These are phyloP conservation scores for Isoperla grammatica DNA, from an alignment of 2,888 invertebrate genomes.

Conservation along the genomic window DNA sequence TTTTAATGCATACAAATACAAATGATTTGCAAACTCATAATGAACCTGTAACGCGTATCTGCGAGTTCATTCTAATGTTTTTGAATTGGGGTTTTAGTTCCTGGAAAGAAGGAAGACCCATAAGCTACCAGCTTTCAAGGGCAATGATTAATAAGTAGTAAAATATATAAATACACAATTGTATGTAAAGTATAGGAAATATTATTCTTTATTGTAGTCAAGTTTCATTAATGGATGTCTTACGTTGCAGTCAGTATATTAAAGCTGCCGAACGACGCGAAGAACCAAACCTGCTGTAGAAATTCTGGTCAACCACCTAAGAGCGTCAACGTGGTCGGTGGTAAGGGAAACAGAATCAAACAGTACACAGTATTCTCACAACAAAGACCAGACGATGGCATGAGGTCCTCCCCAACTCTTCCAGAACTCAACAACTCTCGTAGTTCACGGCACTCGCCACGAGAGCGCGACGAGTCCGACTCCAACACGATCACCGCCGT, in stretches of 20 bases:
- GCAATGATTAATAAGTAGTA: no score
- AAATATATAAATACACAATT: no score
- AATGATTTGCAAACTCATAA: no score
- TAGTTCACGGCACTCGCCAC: not conserved
- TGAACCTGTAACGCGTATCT: no score
- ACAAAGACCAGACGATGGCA: slow-evolving; percentile 31
- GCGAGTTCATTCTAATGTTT: no score
- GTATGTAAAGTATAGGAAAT: no score
- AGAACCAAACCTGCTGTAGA: slow-evolving; percentile 27
- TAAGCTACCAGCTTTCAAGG: no score
- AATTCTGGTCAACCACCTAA: not conserved
- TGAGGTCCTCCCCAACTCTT: not conserved
- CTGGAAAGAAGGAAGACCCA: no score
- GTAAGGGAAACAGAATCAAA: slow-evolving; percentile 27
- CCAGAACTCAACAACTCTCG: slow-evolving; percentile 9
- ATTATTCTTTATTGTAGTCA: no score
- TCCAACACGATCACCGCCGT: slow-evolving; percentile 12
- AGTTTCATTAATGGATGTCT: no score
- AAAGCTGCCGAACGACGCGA: slow-evolving; percentile 16
- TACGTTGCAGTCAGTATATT: not conserved
- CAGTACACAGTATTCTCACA: slow-evolving; percentile 36
- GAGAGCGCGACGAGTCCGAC: not conserved
- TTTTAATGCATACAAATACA: no score
- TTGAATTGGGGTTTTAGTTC: no score
- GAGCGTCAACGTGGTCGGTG: slow-evolving; percentile 25